Percentiles rank a stretch among this genome's conserved stretches.
Conservation (phyloP, 2,113 vertebrate species). For the Serinus canaria region DNA sequence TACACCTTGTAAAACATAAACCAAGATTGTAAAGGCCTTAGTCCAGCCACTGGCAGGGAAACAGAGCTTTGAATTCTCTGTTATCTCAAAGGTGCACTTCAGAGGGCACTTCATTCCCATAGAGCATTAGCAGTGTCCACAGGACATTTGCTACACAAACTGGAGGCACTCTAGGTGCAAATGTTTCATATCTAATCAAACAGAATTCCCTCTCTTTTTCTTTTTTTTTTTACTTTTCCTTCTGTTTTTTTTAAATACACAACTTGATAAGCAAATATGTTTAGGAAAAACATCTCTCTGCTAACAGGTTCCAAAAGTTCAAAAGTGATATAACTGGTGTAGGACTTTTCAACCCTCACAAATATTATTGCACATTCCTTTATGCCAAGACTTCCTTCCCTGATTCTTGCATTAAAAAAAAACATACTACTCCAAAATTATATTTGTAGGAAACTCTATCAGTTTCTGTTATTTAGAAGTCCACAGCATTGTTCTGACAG, state of each 20-base stretch:
- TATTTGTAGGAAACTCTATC: neutral
- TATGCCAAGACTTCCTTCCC: neutral
- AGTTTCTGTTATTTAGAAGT: neutral
- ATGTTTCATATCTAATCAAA: neutral
- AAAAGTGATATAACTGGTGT: neutral
- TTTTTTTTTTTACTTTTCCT: too few relatives aligned
- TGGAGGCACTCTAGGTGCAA: neutral
- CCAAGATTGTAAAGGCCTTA: neutral
- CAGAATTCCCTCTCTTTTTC: neutral
- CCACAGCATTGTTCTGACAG: neutral
- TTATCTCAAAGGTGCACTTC: neutral
- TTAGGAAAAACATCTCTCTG: neutral
- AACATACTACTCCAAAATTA: neutral
- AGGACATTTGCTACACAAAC: neutral
- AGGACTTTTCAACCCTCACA: neutral
- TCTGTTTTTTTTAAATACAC: neutral
- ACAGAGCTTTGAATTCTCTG: neutral
- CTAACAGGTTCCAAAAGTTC: neutral
- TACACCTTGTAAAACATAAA: neutral
- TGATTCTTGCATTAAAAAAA: neutral
- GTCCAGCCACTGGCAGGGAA: neutral
- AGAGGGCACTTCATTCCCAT: neutral
- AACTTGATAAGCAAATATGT: neutral
- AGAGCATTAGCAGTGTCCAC: neutral
- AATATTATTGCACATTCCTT: neutral